A percentile compares a stretch with the other conserved stretches of the same genome.
Evolutionary conservation across 2,797 vertebrate genomes (phyloP).

Genomic region (Podarcis siculus): DNA sequence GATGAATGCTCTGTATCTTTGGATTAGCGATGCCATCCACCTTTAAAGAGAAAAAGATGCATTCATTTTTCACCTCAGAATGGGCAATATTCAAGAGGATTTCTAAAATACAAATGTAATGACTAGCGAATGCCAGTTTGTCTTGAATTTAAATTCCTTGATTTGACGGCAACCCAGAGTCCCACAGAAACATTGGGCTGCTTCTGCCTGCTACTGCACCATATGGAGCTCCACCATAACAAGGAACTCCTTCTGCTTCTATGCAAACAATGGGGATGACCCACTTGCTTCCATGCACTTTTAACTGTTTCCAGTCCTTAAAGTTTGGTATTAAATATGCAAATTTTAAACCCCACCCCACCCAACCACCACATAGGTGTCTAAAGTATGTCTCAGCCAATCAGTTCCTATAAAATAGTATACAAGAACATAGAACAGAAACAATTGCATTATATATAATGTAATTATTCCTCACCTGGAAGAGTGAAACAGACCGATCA

Average conservation of each 20-base stretch:
- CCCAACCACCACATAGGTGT: background rate
- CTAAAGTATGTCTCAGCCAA: background rate
- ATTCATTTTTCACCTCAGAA: background rate
- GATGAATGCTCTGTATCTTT: conserved; percentile 92
- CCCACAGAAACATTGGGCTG: background rate
- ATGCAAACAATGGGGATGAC: background rate
- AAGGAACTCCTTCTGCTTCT: background rate
- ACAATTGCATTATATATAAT: background rate
- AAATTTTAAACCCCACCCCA: background rate
- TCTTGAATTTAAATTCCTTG: background rate
- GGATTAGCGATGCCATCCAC: conserved; percentile 93
- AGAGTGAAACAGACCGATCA: conserved; percentile 88
- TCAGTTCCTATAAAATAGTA: background rate
- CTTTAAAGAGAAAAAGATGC: conserved; percentile 66
- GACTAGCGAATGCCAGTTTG: background rate
- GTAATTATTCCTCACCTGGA: conserved; percentile 84
- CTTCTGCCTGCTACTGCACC: background rate
- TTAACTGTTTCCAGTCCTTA: background rate
- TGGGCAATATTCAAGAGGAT: background rate
- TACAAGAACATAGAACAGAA: background rate
- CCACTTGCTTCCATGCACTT: background rate
- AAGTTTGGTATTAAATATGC: background rate
- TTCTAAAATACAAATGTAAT: background rate
- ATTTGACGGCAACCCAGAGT: background rate
- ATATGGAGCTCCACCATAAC: background rate